Conservation (phyloP, 2,888 invertebrate species). For the Catocala fraxini region DNA sequence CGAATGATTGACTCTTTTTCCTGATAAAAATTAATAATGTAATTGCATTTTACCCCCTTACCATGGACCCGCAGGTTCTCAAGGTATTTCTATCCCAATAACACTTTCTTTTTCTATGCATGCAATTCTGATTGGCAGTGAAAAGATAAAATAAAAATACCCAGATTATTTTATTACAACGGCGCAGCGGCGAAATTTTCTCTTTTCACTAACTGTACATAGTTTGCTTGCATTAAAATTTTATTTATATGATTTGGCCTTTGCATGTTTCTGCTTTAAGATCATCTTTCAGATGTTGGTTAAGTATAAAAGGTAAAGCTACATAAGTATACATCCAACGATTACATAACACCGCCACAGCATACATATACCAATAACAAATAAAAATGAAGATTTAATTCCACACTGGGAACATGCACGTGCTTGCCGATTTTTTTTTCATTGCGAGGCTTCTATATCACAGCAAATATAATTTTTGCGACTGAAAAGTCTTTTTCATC, state of each 20-base stretch:
- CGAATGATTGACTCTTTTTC: conserved; percentile 70
- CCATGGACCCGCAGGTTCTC: conserved; percentile 88
- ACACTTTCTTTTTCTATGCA: conserved; percentile 83
- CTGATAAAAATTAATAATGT: conserved; percentile 84
- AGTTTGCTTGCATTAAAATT: conserved; percentile 71
- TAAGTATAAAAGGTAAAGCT: conserved; percentile 44
- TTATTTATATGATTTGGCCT: conserved; percentile 56
- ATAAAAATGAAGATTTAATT: conserved; percentile 48
- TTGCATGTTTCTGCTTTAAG: conserved; percentile 68
- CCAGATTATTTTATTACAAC: conserved; percentile 15
- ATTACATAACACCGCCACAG: conserved; percentile 47
- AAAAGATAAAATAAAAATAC: conserved; percentile 52
- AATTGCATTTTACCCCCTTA: conserved; percentile 85
- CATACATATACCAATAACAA: conserved; percentile 46
- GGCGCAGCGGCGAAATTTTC: conserved; percentile 30
- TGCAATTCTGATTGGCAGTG: conserved; percentile 67
- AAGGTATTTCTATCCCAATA: conserved; percentile 87
- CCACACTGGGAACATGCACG: conserved; percentile 64
- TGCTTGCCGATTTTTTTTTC: conserved; percentile 65
- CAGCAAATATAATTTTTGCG: conserved; percentile 58
- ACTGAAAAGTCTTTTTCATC: conserved; percentile 51
- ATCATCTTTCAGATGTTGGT: conserved; percentile 43
- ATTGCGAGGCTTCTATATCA: conserved; percentile 63
- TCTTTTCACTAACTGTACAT: conserved; percentile 65
- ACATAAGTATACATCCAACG: conserved; percentile 36